Base-by-base conservation (phyloP, 2,113 vertebrate species). In the Agapornis roseicollis region DNA sequence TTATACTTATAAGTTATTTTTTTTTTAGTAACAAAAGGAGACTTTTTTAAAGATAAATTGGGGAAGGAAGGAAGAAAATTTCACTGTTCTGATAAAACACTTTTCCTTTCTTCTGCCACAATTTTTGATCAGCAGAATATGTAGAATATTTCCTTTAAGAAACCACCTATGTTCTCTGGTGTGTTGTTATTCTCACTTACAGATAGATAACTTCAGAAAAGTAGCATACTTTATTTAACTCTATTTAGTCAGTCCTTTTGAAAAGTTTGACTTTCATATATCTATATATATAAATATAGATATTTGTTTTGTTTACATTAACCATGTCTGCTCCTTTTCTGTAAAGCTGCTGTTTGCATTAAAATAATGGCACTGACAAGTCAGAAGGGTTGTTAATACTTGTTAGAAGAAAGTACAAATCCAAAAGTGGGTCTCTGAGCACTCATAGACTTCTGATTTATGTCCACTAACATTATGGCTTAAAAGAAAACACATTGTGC, bases 111-210 rank as follows among this genome's bases (percentile, higher is more conserved):
- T 68, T 81, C 44, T 70, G 19, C 3, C 29, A 61, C 23, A 53
- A 31, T 11, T 77, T 41, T 64, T 76, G 82, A 29, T 64, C 18
- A 55, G 22, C 17, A 66, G n/a, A 41, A 49, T 44, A n/a, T 1
- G 2, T 28, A 65, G 25, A 13, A 47, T 17, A 4, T 35, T 69
- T 84, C 20, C 10, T 66, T 74, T 73, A 70, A 58, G 55, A 90
- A 71, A 71, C 1, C 1, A 23, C 4, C 3, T 46, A 9, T 4
- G 0, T 61, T 64, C 6, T 49, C 35, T 64, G 19, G 4, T 1
- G 1, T 44, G 5, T 37, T 79, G 13, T 46, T 81, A 49, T 39
- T 71, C 81, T 13, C 9, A 60, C 19, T 82, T 80, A 35, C 42
- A 83, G 33, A 2, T 27, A 65, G 29, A 31, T 12, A 58, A 22